phyloP scores from a whole-genome alignment of 1,140 invertebrate species.

The silkworm (Bombyx mori) region DNA sequence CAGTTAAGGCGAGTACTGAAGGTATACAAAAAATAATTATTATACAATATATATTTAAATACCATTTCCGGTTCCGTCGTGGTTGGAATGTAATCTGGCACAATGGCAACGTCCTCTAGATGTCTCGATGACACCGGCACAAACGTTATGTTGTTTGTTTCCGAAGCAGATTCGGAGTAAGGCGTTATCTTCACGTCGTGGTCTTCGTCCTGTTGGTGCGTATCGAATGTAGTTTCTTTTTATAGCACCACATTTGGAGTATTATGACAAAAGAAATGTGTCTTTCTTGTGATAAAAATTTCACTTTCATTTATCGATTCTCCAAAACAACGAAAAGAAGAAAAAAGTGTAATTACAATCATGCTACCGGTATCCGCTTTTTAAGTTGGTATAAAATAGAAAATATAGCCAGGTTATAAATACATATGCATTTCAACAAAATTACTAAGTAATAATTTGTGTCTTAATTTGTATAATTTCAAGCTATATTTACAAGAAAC shows the following conservation, averaged over 20 bases:
- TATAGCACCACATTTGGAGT: neutral
- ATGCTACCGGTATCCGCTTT: no score
- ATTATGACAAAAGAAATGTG: neutral
- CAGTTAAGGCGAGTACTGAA: no score
- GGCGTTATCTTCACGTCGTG: constrained; percentile 52
- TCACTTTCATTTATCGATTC: neutral
- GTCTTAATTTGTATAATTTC: no score
- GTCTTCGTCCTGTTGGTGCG: constrained; percentile 33
- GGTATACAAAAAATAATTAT: no score
- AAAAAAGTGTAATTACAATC: no score
- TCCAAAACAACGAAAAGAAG: neutral
- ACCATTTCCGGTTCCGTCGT: constrained; percentile 52
- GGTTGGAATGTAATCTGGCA: constrained; percentile 32
- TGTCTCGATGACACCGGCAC: constrained; percentile 27
- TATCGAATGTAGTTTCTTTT: neutral
- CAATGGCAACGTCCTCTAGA: constrained; percentile 25
- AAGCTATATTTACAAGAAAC: no score
- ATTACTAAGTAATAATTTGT: no score
- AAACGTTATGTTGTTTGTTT: constrained; percentile 33
- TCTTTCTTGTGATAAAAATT: no score
- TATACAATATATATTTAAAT: constrained; percentile 13
- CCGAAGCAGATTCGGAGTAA: constrained; percentile 40
- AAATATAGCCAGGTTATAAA: no score
- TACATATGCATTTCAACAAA: no score
- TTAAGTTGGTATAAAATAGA: no score